A percentile compares a stretch with the other conserved stretches of the same genome.
Conservation (phyloP, 2,888 invertebrate species). For the Diarsia brunnea region DNA sequence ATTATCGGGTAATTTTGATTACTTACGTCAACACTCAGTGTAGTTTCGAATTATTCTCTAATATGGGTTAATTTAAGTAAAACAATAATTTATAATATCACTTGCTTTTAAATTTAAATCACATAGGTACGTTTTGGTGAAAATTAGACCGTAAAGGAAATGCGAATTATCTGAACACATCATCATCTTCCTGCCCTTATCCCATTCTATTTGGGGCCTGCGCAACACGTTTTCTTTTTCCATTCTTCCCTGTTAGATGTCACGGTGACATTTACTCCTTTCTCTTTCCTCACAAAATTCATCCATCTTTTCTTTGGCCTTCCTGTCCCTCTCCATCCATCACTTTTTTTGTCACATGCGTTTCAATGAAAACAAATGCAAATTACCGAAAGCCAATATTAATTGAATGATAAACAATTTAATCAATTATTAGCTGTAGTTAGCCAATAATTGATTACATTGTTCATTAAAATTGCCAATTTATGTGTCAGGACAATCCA, state of each 20-base stretch:
- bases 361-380: conserved; percentile 9
- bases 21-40: not conserved
- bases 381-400: conserved; percentile 22
- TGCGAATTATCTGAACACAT: too few species aligned
- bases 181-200: too few species aligned
- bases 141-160: conserved; percentile 17
- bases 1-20: not conserved
- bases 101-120: conserved; percentile 5
- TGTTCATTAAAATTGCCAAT: conserved; percentile 52
- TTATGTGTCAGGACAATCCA: conserved; percentile 36
- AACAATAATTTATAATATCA: conserved; percentile 6
- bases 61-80: not conserved
- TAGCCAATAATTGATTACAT: conserved; percentile 48
- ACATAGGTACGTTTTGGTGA: not conserved
- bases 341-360: too few species aligned
- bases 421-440: too few species aligned
- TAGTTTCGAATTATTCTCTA: not conserved
- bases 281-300: too few species aligned
- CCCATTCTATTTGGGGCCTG: too few species aligned
- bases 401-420: too few species aligned
- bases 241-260: too few species aligned
- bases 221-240: too few species aligned
- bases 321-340: too few species aligned
- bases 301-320: too few species aligned
- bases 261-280: too few species aligned